Evolutionary conservation across 2,888 invertebrate genomes (phyloP).

Genomic region (Drosophila setosimentum): DNA sequence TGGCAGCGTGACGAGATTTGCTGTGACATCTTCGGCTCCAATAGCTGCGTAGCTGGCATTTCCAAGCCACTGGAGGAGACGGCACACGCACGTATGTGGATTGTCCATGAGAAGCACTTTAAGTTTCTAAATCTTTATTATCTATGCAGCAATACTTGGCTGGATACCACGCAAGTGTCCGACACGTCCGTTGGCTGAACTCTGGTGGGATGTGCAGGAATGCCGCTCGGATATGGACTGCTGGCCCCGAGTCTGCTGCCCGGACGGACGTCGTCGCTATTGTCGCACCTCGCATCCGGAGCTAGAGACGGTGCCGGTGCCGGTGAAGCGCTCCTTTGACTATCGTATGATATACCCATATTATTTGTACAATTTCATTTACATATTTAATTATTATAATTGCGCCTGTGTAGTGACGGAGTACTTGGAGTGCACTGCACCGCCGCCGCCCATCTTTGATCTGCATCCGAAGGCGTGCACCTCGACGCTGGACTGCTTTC

Average conservation of each 20-base stretch:
- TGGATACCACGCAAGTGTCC: constrained; percentile 90
- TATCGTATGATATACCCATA: constrained; percentile 86
- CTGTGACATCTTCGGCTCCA: constrained; percentile 85
- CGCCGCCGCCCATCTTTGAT: constrained; percentile 89
- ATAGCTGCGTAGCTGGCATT: constrained; percentile 88
- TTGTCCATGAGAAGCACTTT: fast-evolving
- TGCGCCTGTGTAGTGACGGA: constrained; percentile 85
- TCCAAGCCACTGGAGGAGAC: constrained; percentile 86
- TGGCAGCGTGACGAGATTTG: constrained; percentile 84
- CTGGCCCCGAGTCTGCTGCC: constrained; percentile 91
- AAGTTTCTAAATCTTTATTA: not conserved
- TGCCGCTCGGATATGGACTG: constrained; percentile 90
- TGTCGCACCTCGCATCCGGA: constrained; percentile 90
- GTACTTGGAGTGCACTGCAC: constrained; percentile 90
- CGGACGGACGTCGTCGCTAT: constrained; percentile 89
- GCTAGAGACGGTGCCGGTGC: constrained; percentile 87
- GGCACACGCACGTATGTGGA: constrained; percentile 79
- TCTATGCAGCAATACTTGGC: constrained; percentile 88
- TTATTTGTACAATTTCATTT: not conserved
- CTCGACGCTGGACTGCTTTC: constrained; percentile 91
- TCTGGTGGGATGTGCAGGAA: constrained; percentile 89
- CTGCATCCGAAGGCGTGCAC: constrained; percentile 90
- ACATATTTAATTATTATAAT: not conserved
- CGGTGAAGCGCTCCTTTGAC: constrained; percentile 88
- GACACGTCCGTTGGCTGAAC: constrained; percentile 88